phyloP scores from a whole-genome alignment of 2,888 invertebrate species.

The Hetaerina titia region DNA sequence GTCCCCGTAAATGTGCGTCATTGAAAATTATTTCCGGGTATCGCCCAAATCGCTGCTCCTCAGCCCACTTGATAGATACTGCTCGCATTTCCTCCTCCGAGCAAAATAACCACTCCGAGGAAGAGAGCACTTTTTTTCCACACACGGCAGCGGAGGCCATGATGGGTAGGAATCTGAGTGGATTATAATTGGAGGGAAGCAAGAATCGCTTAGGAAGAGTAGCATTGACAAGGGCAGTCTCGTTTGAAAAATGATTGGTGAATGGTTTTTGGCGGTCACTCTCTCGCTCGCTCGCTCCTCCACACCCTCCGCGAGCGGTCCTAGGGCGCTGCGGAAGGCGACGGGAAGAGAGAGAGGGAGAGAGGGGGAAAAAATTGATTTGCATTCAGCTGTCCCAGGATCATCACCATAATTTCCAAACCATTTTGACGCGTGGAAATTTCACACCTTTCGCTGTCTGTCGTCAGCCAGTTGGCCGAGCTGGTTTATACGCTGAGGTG shows the following conservation, averaged over 20 bases:
- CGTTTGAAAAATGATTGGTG: constrained; percentile 48
- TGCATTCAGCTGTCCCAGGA: constrained; percentile 52
- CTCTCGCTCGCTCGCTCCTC: background rate
- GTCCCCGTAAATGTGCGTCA: background rate
- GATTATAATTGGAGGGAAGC: constrained; percentile 53
- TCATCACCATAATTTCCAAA: constrained; percentile 47
- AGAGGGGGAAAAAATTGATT: constrained; percentile 36
- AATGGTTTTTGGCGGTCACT: constrained; percentile 40
- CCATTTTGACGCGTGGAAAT: constrained; percentile 23
- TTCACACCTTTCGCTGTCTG: constrained; percentile 60
- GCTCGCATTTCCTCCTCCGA: background rate
- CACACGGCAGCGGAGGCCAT: background rate
- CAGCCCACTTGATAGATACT: background rate
- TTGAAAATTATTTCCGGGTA: background rate
- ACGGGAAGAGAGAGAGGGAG: no score
- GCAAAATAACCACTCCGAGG: background rate
- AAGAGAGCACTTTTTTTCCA: background rate
- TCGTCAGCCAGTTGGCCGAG: constrained; percentile 21
- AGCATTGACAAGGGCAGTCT: background rate
- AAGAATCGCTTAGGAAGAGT: background rate
- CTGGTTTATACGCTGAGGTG: constrained; percentile 2
- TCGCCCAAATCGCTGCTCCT: background rate
- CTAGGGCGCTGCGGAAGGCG: background rate
- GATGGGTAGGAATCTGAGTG: constrained; percentile 51
- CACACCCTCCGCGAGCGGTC: background rate